Percentiles rank a stretch among this genome's conserved stretches.
Conservation (phyloP, 2,888 invertebrate genomes). For the Drosophila meridionalis region DNA sequence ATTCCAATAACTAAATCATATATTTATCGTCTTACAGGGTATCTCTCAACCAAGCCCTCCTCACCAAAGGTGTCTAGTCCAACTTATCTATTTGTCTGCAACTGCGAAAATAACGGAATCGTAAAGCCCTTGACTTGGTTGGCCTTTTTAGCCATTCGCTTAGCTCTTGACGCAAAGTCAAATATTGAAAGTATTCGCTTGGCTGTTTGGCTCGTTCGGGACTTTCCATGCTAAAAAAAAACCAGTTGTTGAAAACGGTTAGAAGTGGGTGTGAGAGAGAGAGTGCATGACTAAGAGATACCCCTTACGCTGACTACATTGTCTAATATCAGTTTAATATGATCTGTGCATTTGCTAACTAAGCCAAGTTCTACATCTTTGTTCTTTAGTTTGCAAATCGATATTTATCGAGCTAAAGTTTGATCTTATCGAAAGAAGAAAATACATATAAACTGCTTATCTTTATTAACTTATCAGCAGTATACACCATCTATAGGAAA, state of each 20-base stretch:
- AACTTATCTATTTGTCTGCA: not conserved
- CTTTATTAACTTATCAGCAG: too few relatives aligned
- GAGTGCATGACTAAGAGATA: not conserved
- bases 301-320: not conserved
- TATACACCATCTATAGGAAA: too few relatives aligned
- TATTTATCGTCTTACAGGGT: not conserved
- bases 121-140: constrained; percentile 11
- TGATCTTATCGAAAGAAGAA: too few relatives aligned
- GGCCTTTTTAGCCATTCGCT: constrained; percentile 14
- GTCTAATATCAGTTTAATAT: not conserved
- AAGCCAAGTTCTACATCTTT: not conserved
- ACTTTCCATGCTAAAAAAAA: constrained; percentile 34
- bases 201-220: constrained; percentile 11
- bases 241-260: constrained; percentile 35
- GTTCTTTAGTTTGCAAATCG: not conserved
- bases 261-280: not conserved
- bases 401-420: not conserved
- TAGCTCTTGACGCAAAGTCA: constrained; percentile 11
- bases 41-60: not conserved
- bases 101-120: constrained; percentile 6
- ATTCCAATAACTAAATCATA: too few relatives aligned
- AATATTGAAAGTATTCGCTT: constrained; percentile 33
- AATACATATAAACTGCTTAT: too few relatives aligned
- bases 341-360: not conserved
- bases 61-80: not conserved